A percentile compares a stretch with the other conserved stretches of the same genome.
These are phyloP conservation scores for Mareca strepera DNA, from an alignment of 2,797 vertebrate genomes.

Conservation along the genomic window DNA sequence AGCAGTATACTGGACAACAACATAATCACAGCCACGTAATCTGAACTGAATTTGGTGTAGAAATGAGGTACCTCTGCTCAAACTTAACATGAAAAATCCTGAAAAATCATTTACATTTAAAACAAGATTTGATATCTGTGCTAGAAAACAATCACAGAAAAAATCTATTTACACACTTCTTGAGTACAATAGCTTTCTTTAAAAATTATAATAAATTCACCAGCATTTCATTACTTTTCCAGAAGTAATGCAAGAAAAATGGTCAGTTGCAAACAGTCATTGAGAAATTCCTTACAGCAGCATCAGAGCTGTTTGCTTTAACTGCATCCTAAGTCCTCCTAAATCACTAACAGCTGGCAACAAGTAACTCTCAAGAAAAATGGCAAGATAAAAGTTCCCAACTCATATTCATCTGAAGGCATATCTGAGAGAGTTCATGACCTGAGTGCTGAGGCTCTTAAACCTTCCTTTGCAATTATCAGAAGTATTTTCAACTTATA, in stretches of 20 bases:
- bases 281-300: background rate
- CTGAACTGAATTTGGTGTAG: background rate
- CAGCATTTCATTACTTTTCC: background rate
- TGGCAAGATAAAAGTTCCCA: background rate
- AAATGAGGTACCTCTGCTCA: background rate
- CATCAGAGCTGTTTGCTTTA: background rate
- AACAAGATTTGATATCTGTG: background rate
- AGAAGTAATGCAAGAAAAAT: background rate
- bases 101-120: background rate
- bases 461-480: slow-evolving; percentile 4
- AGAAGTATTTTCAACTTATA: slow-evolving; percentile 40
- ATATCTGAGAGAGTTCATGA: background rate
- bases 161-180: background rate
- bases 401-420: background rate
- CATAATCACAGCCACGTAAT: background rate
- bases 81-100: background rate
- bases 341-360: background rate
- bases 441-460: background rate
- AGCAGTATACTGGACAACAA: background rate
- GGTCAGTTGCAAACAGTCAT: background rate
- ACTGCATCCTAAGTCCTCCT: background rate
- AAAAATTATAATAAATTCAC: background rate
- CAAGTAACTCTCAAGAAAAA: background rate
- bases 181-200: background rate
- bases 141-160: background rate